Conservation (phyloP, 2,113 vertebrate species). For the Pitta sordida region DNA sequence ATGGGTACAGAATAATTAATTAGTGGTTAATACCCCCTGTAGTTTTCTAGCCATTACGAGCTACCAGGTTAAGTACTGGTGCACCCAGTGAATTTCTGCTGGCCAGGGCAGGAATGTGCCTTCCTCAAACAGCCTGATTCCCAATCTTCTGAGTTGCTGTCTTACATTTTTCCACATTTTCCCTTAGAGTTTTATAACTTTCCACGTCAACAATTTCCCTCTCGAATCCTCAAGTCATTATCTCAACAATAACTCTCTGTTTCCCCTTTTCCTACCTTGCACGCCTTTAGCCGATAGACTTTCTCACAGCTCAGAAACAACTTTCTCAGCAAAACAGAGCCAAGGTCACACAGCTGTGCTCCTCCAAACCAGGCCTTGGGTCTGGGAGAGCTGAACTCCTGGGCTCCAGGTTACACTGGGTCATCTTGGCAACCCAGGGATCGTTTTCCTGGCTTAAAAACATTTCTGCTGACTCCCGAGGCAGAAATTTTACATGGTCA, state of each 20-base stretch:
- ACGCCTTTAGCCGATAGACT: background rate
- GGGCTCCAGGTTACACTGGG: background rate
- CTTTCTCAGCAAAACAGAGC: slow-evolving; percentile 39
- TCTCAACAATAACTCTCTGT: background rate
- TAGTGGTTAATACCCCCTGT: background rate
- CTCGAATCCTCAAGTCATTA: background rate
- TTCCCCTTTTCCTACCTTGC: background rate
- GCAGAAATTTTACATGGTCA: background rate
- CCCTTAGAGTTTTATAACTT: background rate
- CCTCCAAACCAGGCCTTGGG: background rate
- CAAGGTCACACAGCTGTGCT: slow-evolving; percentile 50
- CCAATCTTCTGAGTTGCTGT: background rate
- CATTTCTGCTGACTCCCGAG: background rate
- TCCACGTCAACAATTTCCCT: background rate
- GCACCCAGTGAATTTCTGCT: background rate
- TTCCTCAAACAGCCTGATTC: background rate
- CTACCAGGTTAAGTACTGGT: background rate
- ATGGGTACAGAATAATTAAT: background rate
- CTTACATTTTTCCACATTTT: background rate
- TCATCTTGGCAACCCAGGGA: slow-evolving; percentile 31
- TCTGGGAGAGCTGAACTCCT: background rate
- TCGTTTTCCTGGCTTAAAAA: background rate
- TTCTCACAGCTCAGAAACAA: slow-evolving; percentile 39
- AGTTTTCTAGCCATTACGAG: background rate
- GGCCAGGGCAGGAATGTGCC: background rate